Conservation (phyloP, 2,113 vertebrate genomes). For the Ptyas mucosa region DNA sequence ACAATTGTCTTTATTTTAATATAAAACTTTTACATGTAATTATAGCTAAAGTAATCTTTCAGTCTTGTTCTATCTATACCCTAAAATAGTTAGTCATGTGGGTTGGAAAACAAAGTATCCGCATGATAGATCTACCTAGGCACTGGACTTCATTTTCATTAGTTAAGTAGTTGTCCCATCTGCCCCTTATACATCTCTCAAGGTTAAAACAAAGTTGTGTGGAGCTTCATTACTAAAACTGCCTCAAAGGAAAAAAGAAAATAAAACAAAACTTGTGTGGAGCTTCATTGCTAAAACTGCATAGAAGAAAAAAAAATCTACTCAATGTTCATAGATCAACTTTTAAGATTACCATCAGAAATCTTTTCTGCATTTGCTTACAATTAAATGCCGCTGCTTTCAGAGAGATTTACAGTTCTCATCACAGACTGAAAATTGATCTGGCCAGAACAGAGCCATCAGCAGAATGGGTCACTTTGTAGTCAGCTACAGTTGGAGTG, state of each 20-base stretch:
- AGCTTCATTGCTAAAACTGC: background rate
- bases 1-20: background rate
- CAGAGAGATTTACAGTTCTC: slow-evolving; percentile 18
- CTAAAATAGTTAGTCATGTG: background rate
- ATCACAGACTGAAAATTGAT: slow-evolving; percentile 24
- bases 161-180: background rate
- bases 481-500: background rate
- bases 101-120: background rate
- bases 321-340: background rate
- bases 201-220: background rate
- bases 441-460: slow-evolving; percentile 1
- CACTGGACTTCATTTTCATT: background rate
- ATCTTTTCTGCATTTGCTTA: slow-evolving; percentile 18
- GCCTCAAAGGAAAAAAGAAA: background rate
- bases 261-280: slow-evolving; percentile 1
- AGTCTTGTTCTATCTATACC: background rate
- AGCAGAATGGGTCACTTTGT: background rate
- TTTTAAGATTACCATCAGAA: background rate
- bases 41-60: background rate
- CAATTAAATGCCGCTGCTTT: slow-evolving; percentile 22
- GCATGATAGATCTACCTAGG: background rate
- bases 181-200: background rate
- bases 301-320: background rate
- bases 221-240: background rate
- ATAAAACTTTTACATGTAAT: background rate